Conservation (phyloP, 2,797 vertebrate species). For the Neosilurus hyrtlii region DNA sequence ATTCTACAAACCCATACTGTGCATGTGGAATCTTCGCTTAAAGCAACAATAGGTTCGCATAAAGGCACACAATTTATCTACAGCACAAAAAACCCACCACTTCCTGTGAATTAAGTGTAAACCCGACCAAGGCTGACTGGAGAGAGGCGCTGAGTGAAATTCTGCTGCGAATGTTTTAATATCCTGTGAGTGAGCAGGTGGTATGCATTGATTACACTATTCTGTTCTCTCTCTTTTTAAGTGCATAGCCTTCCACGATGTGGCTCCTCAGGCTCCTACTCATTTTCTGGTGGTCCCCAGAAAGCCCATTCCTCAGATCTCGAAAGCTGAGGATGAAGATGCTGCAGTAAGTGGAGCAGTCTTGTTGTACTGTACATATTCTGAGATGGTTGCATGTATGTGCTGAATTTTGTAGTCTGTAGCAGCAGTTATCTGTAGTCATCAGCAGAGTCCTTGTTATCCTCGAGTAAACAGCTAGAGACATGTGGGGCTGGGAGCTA, state of each 20-base stretch:
- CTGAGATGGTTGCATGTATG: not conserved
- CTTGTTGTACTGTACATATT: not conserved
- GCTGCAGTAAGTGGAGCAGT: conserved; percentile 81
- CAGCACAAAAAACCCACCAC: not conserved
- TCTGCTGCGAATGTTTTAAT: not conserved
- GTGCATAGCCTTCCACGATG: conserved; percentile 94
- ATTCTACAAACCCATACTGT: no score
- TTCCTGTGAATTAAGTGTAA: not conserved
- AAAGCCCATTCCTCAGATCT: conserved; percentile 85
- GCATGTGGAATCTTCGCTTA: no score
- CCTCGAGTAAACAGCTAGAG: not conserved
- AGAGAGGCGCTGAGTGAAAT: not conserved
- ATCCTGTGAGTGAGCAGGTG: not conserved
- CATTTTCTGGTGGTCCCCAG: conserved; percentile 94
- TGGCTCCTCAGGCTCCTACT: conserved; percentile 90
- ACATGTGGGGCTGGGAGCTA: not conserved
- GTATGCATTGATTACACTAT: not conserved
- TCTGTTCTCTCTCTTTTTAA: conserved; percentile 60
- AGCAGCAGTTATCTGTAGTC: not conserved
- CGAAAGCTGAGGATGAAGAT: conserved; percentile 83
- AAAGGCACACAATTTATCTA: not conserved
- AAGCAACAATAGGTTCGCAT: not conserved
- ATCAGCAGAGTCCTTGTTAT: not conserved
- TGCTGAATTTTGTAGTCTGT: not conserved
- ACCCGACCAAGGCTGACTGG: not conserved